Percentiles rank a stretch among this genome's conserved stretches.
Evolutionary conservation across 2,888 invertebrate species (phyloP).

Genomic region (Neuroscelio doddi): DNA sequence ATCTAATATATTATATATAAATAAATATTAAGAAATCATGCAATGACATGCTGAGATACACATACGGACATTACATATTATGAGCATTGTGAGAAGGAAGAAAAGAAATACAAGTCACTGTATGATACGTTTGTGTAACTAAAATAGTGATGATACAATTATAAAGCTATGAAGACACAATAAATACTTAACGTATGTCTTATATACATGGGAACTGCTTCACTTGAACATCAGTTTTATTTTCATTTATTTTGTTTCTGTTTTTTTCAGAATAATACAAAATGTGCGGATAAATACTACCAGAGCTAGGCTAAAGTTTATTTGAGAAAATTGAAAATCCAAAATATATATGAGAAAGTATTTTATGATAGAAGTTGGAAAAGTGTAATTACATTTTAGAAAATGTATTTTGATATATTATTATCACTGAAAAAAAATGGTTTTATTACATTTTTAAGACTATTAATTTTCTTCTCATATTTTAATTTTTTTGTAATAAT

Average conservation of each 20-base stretch:
- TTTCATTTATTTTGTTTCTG: neutral
- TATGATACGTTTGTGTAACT: conserved; percentile 63
- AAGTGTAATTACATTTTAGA: too few relatives aligned
- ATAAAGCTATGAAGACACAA: conserved; percentile 59
- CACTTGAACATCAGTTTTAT: conserved; percentile 20
- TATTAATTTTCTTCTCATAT: too few relatives aligned
- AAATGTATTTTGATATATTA: too few relatives aligned
- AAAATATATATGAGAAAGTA: too few relatives aligned
- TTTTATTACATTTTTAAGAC: too few relatives aligned
- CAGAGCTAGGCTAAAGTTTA: too few relatives aligned
- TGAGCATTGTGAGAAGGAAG: conserved; percentile 18
- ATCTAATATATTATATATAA: conserved; percentile 48
- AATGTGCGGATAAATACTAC: too few relatives aligned
- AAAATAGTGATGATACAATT: conserved; percentile 59
- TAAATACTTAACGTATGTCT: conserved; percentile 64
- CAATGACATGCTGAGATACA: conserved; percentile 9
- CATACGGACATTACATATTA: conserved; percentile 12
- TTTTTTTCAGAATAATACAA: neutral
- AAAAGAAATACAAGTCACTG: conserved; percentile 56
- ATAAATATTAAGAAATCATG: conserved; percentile 35
- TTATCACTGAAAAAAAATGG: too few relatives aligned
- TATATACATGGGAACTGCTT: conserved; percentile 55
- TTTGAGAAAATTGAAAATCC: too few relatives aligned
- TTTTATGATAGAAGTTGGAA: too few relatives aligned
- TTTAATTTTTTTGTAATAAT: too few relatives aligned